Percentiles rank a stretch among this genome's conserved stretches.
Conservation (phyloP, 2,113 vertebrate genomes). For the Scatophagus argus region DNA sequence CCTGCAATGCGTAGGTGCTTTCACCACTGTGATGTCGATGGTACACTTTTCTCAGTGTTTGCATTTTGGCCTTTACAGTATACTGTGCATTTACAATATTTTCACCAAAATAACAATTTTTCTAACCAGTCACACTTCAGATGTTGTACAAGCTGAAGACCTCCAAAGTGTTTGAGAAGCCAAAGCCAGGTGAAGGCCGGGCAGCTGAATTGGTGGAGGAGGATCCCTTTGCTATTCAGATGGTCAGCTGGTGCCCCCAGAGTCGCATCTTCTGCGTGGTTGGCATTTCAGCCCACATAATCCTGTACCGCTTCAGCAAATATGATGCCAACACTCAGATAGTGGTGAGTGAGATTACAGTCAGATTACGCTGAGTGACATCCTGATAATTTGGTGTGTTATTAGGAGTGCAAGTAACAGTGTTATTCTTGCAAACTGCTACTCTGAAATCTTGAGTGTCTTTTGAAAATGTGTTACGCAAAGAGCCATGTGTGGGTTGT, state of each 20-base stretch:
- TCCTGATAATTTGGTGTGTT: not conserved
- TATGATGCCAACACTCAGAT: constrained; percentile 94
- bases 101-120: not conserved
- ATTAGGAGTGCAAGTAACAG: not conserved
- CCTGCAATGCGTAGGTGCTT: not conserved
- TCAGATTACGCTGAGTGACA: not conserved
- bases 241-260: constrained; percentile 97
- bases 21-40: not conserved
- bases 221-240: constrained; percentile 95
- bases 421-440: not conserved
- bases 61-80: not conserved
- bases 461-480: not conserved
- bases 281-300: constrained; percentile 94
- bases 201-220: constrained; percentile 92
- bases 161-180: constrained; percentile 97
- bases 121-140: constrained; percentile 92
- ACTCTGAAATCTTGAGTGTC: not conserved
- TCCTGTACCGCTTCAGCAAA: constrained; percentile 96
- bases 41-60: not conserved
- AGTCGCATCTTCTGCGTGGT: constrained; percentile 97
- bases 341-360: constrained; percentile 87
- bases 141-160: constrained; percentile 99
- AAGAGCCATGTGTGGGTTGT: not conserved
- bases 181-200: constrained; percentile 89
- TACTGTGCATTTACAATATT: not conserved